These are phyloP conservation scores for Acropora yongei DNA, from an alignment of 64 coral and sea anemone genomes.

Conservation along the genomic window DNA sequence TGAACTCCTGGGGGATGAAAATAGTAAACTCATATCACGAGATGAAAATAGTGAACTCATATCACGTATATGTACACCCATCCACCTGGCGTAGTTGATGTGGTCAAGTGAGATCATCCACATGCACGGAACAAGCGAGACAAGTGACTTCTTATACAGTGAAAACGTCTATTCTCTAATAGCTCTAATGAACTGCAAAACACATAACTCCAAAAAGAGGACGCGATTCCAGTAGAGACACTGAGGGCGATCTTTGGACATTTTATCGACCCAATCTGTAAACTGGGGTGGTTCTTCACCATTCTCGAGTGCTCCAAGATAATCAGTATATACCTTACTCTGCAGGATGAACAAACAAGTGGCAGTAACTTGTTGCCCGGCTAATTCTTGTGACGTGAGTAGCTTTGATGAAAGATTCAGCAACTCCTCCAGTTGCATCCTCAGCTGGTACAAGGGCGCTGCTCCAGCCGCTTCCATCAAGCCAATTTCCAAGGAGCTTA, in stretches of 20 bases:
- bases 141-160: neutral
- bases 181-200: too few species aligned
- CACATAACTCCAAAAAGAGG: too few species aligned
- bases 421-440: too few species aligned
- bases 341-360: neutral
- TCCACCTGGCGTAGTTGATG: neutral
- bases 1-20: too few species aligned
- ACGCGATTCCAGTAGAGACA: too few species aligned
- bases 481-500: too few species aligned
- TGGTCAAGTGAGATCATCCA: conserved; percentile 13
- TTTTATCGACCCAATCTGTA: too few species aligned
- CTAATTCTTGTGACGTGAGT: conserved; percentile 16
- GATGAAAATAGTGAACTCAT: too few species aligned
- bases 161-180: neutral
- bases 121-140: neutral
- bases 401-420: too few species aligned
- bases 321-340: neutral
- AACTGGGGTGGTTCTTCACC: neutral
- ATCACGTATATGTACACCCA: too few species aligned
- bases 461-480: conserved; percentile 28
- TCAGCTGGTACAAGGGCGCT: conserved; percentile 17
- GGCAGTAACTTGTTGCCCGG: conserved; percentile 22
- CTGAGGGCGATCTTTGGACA: too few species aligned
- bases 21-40: too few species aligned
- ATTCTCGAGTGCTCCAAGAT: neutral